Evolutionary conservation across 2,888 invertebrate species (phyloP), one percentile per base, ranked within the genome.

Genomic region (Chrysopilus asiliformis): DNA sequence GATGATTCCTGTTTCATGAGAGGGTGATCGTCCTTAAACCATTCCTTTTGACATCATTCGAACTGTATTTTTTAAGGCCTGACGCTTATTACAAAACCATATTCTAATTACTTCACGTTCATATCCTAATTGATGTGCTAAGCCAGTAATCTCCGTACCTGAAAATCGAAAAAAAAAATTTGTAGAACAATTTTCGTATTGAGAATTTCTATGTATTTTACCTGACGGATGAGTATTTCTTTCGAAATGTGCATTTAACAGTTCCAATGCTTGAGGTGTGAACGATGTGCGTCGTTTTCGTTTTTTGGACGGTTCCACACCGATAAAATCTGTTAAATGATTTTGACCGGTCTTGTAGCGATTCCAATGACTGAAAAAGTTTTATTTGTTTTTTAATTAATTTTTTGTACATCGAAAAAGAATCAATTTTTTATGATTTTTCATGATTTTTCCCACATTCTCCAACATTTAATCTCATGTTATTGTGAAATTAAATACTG

Each of bases 61-160:
- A 46, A 93, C 91, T n/a, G 94, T 93, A 60, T 95, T 95, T 65
- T 95, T 95, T 47, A 95, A 71, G 2, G 95, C 93, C 65, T 97
- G 95, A 38, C 95, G 74, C 66, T 95, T 95, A 68, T 97, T 97
- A 68, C 95, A 97, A 67, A 97, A 97, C 95, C 97, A 97, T 67
- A 97, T 95, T 63, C 95, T 72, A 54, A 97, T 94, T 35, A 95
- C 95, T 69, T 97, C 95, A 36, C 95, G 74, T 58, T 95, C 95
- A 65, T 95, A 95, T 48, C 94, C 94, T 39, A 97, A 67, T 60
- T 91, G 90, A 58, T 93, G 90, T 10, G 94, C 91, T 47, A 95
- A 67, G 26, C 87, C 87, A 13, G 94, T 95, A 59, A 95, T 95
- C 71, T 95, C 95, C 42, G 90, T 89, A 47, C 94, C 94, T 32